Conservation (phyloP, 2,797 vertebrate species). For the Thunnus albacares region DNA sequence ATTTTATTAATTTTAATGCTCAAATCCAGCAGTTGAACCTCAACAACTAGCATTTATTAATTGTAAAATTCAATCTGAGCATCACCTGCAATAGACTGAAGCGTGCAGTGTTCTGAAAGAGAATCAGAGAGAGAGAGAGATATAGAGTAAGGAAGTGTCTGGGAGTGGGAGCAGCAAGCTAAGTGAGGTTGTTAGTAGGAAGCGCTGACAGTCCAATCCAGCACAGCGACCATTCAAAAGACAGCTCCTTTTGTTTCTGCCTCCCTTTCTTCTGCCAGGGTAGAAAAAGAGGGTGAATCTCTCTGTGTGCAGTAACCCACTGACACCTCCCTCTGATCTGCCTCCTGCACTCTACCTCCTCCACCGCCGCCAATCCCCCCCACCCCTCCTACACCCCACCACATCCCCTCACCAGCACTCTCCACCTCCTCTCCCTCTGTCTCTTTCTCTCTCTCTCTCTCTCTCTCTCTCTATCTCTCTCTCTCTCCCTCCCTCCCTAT, state of each 20-base stretch:
- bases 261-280: conserved; percentile 76
- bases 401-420: conserved; percentile 57
- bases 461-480: conserved; percentile 27
- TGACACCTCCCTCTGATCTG: conserved; percentile 85
- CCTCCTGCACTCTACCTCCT: conserved; percentile 72
- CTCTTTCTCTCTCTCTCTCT: conserved; percentile 15
- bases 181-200: conserved; percentile 78
- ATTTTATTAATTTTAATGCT: neutral
- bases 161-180: conserved; percentile 68
- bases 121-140: neutral
- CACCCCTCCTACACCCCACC: conserved; percentile 17
- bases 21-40: neutral
- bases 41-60: neutral
- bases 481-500: conserved; percentile 50
- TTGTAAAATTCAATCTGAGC: conserved; percentile 12
- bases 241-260: conserved; percentile 85
- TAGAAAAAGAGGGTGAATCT: conserved; percentile 75
- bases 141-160: conserved; percentile 61
- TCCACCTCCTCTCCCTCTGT: conserved; percentile 7
- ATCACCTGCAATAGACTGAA: conserved; percentile 23
- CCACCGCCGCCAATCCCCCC: conserved; percentile 34
- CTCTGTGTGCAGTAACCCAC: conserved; percentile 80
- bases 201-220: conserved; percentile 82
- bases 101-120: conserved; percentile 39
- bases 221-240: conserved; percentile 77